A percentile compares a stretch with the other conserved stretches of the same genome.
These are phyloP conservation scores for Sinhomidia bicolor DNA, from an alignment of 2,888 invertebrate genomes.

Conservation along the genomic window DNA sequence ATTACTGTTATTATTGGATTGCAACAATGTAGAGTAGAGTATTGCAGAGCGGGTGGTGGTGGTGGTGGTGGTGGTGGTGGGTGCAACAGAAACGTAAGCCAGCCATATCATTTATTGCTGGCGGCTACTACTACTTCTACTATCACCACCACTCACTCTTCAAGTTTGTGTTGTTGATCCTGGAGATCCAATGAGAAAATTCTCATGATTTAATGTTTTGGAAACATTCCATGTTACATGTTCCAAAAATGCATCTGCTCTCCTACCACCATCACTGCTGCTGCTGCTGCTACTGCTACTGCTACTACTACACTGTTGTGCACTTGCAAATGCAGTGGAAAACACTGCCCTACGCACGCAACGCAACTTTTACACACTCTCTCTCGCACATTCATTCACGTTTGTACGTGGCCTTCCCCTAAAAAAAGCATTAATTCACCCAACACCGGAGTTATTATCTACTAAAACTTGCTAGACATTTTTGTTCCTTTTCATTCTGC, in stretches of 20 bases:
- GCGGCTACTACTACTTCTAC: not conserved
- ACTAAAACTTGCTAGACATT: not conserved
- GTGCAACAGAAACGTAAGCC: conserved; percentile 33
- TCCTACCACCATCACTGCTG: not conserved
- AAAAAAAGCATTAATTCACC: not conserved
- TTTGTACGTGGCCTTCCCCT: not conserved
- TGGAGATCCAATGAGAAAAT: conserved; percentile 78
- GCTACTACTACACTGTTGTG: not conserved
- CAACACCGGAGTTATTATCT: not conserved
- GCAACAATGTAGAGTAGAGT: no score
- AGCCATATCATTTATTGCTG: conserved; percentile 32
- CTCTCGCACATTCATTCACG: not conserved
- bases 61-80: not conserved
- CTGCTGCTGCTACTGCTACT: not conserved
- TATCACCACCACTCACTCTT: no score
- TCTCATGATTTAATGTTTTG: conserved; percentile 80
- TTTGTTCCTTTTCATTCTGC: conserved; percentile 16
- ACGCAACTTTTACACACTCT: not conserved
- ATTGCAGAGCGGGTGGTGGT: not conserved
- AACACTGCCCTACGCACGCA: not conserved
- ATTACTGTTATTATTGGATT: no score
- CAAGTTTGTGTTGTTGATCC: conserved; percentile 34
- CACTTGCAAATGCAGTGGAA: conserved; percentile 42
- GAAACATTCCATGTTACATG: conserved; percentile 76
- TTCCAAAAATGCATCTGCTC: conserved; percentile 48